Evolutionary conservation across 2,113 vertebrate genomes (phyloP), one percentile per base, ranked within the genome.

Genomic region (Percopsis transmontana): DNA sequence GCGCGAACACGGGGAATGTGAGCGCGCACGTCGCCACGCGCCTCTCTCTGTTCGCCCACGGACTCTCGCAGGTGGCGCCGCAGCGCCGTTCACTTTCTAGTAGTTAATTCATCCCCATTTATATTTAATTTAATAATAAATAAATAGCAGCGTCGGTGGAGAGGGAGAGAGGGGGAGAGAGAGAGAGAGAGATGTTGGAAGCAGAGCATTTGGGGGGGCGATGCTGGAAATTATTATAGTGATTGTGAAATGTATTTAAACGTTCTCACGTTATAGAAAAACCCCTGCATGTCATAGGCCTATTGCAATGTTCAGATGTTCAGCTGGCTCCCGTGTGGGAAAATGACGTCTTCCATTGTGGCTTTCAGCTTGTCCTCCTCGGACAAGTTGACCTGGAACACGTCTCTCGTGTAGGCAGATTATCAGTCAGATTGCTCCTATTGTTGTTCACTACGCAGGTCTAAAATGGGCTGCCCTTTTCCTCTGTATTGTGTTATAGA

Each of bases 251-350:
- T n/a, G 20, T 12, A 10, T 19, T 20, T 1, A 6, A 14, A 13
- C 15, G 20, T 19, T 12, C 23, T 14, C 13, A 5, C 23, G 20
- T 20, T 19, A 8, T 3, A 48, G 1, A 48, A 19, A 48, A n/a
- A 8, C 2, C 15, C 16, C 91, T 91, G 90, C 93, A 93, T 16
- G 15, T 15, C 5, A 53, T 15, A n/a, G n/a, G n/a, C 52, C 33
- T 9, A 19, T 5, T 14, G 24, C 2, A n/a, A 7, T 23, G 53
- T n/a, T 27, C 52, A 68, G 2, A 27, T 48, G 27, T 40, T 58
- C 44, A 58, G n/a, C 50, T 57, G 67, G 57, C 52, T 72, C 77
- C 71, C 65, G 1, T 12, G 47, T 66, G 57, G 74, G 70, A 81
- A 24, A 24, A 53, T 4, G 10, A 68, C 56, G 53, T 50, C 48